Conservation (phyloP, 2,113 vertebrate genomes). For the Phodopus roborovskii region DNA sequence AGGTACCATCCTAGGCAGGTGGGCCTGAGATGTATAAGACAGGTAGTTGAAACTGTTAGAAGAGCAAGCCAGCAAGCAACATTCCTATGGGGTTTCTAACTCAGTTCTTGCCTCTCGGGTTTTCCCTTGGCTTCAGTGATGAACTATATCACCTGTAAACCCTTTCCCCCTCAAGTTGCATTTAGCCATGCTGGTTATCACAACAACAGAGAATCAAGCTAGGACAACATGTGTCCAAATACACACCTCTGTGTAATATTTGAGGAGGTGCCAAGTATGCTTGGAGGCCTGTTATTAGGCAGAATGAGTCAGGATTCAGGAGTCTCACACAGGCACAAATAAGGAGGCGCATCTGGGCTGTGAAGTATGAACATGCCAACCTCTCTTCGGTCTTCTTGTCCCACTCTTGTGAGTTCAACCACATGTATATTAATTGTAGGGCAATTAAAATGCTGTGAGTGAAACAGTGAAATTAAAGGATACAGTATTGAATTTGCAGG, state of each 20-base stretch:
- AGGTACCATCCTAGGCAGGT: background rate
- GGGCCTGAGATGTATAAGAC: background rate
- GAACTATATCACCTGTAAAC: background rate
- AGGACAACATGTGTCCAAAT: fast-evolving
- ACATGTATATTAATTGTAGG: constrained; percentile 55
- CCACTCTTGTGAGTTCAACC: background rate
- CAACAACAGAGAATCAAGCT: background rate
- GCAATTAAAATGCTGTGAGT: constrained; percentile 41
- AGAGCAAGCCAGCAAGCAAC: background rate
- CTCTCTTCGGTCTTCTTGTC: background rate
- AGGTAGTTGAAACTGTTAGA: background rate
- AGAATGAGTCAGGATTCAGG: background rate
- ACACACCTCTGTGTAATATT: background rate
- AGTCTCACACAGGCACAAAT: background rate
- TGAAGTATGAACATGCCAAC: background rate
- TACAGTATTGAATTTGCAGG: constrained; percentile 41
- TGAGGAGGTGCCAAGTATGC: background rate
- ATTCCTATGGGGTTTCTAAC: background rate
- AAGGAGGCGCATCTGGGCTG: background rate
- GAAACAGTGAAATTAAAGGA: constrained; percentile 65
- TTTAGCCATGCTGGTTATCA: background rate
- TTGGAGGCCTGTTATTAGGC: constrained; percentile 1
- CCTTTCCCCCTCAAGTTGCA: background rate
- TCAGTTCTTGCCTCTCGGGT: background rate
- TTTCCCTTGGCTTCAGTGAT: too few relatives aligned